Conservation (phyloP, 2,797 vertebrate species). For the Spondyliosoma cantharus region DNA sequence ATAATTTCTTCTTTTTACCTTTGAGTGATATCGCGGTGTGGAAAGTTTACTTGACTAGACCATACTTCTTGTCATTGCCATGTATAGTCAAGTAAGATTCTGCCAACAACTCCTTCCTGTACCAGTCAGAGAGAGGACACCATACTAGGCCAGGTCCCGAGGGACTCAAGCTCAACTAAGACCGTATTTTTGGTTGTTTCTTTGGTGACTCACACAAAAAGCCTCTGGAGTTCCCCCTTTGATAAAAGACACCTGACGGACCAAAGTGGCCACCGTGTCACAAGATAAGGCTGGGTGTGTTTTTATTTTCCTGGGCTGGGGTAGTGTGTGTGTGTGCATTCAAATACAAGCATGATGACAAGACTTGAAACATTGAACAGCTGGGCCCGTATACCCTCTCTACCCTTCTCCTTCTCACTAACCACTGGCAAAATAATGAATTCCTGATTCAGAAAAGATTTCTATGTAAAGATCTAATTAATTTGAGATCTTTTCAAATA, state of each 20-base stretch:
- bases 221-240: slow-evolving; percentile 12
- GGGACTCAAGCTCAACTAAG: slow-evolving; percentile 6
- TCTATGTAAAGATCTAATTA: neutral
- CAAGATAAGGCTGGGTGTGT: slow-evolving; percentile 25
- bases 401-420: neutral
- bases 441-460: neutral
- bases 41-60: slow-evolving; percentile 19
- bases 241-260: slow-evolving; percentile 29
- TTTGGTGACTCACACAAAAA: slow-evolving; percentile 6
- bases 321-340: neutral
- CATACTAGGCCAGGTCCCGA: neutral
- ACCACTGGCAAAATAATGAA: neutral
- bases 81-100: slow-evolving; percentile 8
- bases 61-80: slow-evolving; percentile 9
- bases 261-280: slow-evolving; percentile 9
- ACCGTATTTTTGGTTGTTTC: slow-evolving; percentile 4
- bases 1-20: slow-evolving; percentile 5
- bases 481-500: too few species aligned
- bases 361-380: slow-evolving; percentile 23
- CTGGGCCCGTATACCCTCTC: slow-evolving; percentile 2
- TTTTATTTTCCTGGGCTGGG: slow-evolving; percentile 16
- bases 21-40: slow-evolving; percentile 8
- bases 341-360: slow-evolving; percentile 26
- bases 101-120: neutral
- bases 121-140: slow-evolving; percentile 10